These are phyloP conservation scores for Drosophila pseudoobscura DNA, from an alignment of 1,140 invertebrate genomes.

Conservation along the genomic window DNA sequence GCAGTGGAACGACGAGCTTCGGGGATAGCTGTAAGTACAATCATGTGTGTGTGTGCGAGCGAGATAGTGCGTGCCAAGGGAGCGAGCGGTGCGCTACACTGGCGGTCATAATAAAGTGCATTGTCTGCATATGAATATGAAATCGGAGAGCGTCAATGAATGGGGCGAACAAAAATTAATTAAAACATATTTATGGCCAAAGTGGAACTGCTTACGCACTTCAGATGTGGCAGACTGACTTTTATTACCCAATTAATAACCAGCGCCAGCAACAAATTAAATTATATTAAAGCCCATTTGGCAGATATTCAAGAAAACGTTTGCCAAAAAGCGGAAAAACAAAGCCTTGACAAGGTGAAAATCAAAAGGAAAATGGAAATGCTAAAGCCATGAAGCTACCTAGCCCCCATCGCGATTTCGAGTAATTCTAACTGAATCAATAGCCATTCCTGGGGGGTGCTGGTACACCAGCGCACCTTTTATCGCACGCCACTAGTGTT, in stretches of 20 bases:
- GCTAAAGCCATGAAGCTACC: too few relatives aligned
- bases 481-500: constrained; percentile 48
- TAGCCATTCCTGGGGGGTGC: too few relatives aligned
- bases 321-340: neutral
- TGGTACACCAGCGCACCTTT: constrained; percentile 4
- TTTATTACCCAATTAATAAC: constrained; percentile 52
- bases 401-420: too few relatives aligned
- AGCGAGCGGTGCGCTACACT: constrained; percentile 31
- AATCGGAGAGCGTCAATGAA: constrained; percentile 1
- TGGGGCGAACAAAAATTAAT: constrained; percentile 22
- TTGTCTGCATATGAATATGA: constrained; percentile 2
- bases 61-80: constrained; percentile 26
- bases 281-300: constrained; percentile 35
- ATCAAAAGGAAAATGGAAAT: constrained; percentile 9
- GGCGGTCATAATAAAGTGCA: constrained; percentile 35
- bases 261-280: constrained; percentile 24
- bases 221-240: constrained; percentile 25
- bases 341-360: neutral
- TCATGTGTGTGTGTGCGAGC: constrained; percentile 25
- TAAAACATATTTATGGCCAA: constrained; percentile 20
- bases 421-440: too few relatives aligned
- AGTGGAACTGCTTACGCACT: constrained; percentile 34
- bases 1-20: neutral
- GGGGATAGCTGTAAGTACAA: constrained; percentile 21
- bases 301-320: constrained; percentile 33